phyloP scores from a whole-genome alignment of 2,797 vertebrate genomes.

The Knipowitschia caucasica region DNA sequence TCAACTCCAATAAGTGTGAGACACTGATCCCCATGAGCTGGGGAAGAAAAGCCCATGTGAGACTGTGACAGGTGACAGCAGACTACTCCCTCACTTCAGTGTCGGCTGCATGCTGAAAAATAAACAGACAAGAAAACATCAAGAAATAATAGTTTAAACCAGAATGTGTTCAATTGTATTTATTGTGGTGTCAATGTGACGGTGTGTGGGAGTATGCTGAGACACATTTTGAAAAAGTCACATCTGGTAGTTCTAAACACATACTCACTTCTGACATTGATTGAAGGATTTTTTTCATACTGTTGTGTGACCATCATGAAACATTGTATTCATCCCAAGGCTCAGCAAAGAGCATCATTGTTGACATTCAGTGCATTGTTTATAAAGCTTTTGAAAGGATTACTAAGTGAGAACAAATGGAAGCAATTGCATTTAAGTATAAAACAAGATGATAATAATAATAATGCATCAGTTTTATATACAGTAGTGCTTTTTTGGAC shows the following conservation, averaged over 20 bases:
- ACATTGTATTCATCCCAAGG: too few species aligned
- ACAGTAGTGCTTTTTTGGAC: too few species aligned
- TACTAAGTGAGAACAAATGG: too few species aligned
- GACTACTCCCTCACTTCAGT: constrained; percentile 38
- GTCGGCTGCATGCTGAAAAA: constrained; percentile 35
- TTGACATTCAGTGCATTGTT: too few species aligned
- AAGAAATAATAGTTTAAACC: constrained; percentile 34
- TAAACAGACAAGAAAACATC: constrained; percentile 28
- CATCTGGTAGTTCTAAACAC: background rate
- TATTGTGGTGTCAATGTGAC: constrained; percentile 8
- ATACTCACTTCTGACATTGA: too few species aligned
- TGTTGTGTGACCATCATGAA: too few species aligned
- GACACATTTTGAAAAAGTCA: background rate
- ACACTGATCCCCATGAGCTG: constrained; percentile 33
- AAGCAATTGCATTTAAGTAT: too few species aligned
- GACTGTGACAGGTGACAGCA: constrained; percentile 54
- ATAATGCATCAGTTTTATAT: too few species aligned
- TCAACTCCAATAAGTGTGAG: constrained; percentile 24
- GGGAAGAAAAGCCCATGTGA: constrained; percentile 2
- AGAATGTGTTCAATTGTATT: constrained; percentile 21
- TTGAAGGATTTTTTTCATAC: too few species aligned
- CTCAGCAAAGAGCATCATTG: too few species aligned
- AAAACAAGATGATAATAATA: too few species aligned
- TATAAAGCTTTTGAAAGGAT: too few species aligned
- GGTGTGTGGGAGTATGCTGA: background rate